Evolutionary conservation across 2,797 vertebrate species (phyloP).

Genomic region (Hypotaenidia philippensis): DNA sequence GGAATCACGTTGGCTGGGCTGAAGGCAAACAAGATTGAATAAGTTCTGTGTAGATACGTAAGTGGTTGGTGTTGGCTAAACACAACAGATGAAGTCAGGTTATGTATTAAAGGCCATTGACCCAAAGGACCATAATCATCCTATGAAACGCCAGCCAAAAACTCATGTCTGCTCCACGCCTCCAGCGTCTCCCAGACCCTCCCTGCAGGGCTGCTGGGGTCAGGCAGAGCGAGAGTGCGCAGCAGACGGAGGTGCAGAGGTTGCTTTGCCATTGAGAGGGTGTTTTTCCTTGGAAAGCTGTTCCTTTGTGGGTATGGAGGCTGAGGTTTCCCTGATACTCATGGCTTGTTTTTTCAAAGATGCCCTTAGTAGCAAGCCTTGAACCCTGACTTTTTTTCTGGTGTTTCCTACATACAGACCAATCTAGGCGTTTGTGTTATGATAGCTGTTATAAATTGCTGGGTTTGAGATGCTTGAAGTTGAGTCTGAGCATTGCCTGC

Average conservation of each 20-base stretch:
- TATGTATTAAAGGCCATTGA: not conserved
- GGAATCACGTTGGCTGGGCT: not conserved
- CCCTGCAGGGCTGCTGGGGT: conserved; percentile 52
- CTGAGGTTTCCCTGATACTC: not conserved
- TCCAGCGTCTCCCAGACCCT: conserved; percentile 34
- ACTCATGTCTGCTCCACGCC: conserved; percentile 39
- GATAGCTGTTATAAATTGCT: not conserved
- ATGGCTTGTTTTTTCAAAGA: not conserved
- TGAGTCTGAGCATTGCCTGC: not conserved
- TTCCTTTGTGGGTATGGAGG: not conserved
- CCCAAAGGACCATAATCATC: conserved; percentile 49
- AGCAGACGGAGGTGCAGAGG: not conserved
- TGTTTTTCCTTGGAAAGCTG: not conserved
- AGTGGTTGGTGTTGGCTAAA: not conserved
- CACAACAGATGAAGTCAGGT: conserved; percentile 37
- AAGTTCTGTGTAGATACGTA: not conserved
- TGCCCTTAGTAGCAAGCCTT: not conserved
- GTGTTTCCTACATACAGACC: fast-evolving
- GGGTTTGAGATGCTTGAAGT: not conserved
- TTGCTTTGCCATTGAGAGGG: not conserved
- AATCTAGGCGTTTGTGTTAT: not conserved
- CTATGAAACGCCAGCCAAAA: conserved; percentile 27
- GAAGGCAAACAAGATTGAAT: conserved; percentile 7
- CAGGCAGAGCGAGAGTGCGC: not conserved
- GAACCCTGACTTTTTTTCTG: not conserved